These are phyloP conservation scores for Alligator mississippiensis DNA, from an alignment of 2,113 vertebrate genomes.

Conservation along the genomic window DNA sequence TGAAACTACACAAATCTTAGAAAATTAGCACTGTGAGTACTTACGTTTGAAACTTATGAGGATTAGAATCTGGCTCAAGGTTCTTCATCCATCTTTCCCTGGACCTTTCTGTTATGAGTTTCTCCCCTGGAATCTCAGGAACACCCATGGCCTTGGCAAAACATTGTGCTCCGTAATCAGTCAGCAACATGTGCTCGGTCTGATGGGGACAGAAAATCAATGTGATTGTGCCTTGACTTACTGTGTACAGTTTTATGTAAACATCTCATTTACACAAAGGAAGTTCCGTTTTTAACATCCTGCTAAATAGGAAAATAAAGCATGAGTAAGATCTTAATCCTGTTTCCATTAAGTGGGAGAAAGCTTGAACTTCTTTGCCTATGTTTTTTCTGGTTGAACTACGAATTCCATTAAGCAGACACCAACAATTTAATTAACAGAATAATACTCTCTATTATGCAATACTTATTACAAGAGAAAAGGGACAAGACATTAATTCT, in stretches of 20 bases:
- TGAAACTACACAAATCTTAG: no score
- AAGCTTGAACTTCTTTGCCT: neutral
- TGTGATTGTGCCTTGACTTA: neutral
- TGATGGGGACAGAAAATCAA: conserved; percentile 52
- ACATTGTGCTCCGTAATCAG: conserved; percentile 84
- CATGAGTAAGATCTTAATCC: neutral
- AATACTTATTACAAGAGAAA: neutral
- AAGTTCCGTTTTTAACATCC: neutral
- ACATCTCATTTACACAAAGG: neutral
- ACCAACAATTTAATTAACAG: neutral
- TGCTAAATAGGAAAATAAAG: neutral
- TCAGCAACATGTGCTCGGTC: conserved; percentile 90
- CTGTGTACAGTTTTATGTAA: neutral
- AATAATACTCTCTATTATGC: neutral
- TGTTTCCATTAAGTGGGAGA: neutral
- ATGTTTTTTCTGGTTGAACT: neutral
- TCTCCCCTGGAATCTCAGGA: conserved; percentile 82
- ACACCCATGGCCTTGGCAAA: conserved; percentile 90
- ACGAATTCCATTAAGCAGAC: neutral
- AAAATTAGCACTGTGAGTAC: neutral
- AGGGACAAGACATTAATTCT: neutral
- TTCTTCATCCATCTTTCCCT: conserved; percentile 85
- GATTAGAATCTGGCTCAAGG: conserved; percentile 75
- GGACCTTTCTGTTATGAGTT: conserved; percentile 88
- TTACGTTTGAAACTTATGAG: conserved; percentile 84